Percentiles rank a stretch among this genome's conserved stretches.
These are phyloP conservation scores for Gavialis gangeticus DNA, from an alignment of 2,113 vertebrate genomes.

Conservation along the genomic window DNA sequence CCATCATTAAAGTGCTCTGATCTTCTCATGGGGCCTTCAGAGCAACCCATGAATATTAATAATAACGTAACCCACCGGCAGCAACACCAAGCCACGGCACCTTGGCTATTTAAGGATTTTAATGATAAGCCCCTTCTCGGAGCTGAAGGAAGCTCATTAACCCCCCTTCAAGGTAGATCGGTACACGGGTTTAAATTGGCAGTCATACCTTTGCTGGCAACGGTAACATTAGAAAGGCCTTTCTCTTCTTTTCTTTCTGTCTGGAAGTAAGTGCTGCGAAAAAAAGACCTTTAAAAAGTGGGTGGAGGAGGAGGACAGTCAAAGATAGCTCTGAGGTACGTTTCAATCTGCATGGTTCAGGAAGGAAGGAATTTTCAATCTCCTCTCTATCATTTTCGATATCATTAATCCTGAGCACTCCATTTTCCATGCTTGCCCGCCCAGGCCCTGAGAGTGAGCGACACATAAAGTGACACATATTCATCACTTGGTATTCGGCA, in stretches of 20 bases:
- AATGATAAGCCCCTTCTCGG: not conserved
- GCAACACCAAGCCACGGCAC: not conserved
- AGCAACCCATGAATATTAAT: not conserved
- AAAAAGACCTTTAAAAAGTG: slow-evolving; percentile 57
- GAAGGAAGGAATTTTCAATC: slow-evolving; percentile 98
- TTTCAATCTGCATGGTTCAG: slow-evolving; percentile 94
- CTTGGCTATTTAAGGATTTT: not conserved
- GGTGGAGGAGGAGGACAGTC: slow-evolving; percentile 66
- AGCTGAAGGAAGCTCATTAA: not conserved
- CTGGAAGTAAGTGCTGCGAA: not conserved
- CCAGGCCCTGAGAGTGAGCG: slow-evolving; percentile 88
- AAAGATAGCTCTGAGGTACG: slow-evolving; percentile 86
- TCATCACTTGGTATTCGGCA: slow-evolving; percentile 85
- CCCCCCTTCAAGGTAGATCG: too few relatives aligned
- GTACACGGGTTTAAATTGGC: too few relatives aligned
- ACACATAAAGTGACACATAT: slow-evolving; percentile 91
- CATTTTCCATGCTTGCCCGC: slow-evolving; percentile 96
- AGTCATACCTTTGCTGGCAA: not conserved
- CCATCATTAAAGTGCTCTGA: not conserved
- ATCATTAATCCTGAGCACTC: slow-evolving; percentile 98
- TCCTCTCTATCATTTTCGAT: slow-evolving; percentile 99
- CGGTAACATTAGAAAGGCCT: not conserved
- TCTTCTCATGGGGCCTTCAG: not conserved
- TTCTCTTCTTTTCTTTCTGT: not conserved
- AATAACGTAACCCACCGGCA: rapidly evolving